A percentile compares a stretch with the other conserved stretches of the same genome.
phyloP scores from a whole-genome alignment of 2,888 invertebrate genomes.

The Standfussiana lucernea region DNA sequence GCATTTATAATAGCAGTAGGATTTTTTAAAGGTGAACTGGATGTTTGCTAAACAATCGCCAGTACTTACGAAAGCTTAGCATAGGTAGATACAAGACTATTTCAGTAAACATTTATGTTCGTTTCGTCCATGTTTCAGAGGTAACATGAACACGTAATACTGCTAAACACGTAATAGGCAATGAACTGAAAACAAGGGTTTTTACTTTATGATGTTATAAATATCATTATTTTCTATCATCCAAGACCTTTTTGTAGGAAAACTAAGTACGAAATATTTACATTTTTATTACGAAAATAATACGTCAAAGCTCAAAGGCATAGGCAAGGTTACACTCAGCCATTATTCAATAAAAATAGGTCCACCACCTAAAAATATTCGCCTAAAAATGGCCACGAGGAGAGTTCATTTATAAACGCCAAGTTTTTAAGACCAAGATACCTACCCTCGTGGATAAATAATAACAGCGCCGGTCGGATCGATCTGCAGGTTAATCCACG shows the following conservation, averaged over 20 bases:
- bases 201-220: slow-evolving; percentile 28
- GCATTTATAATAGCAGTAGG: too few species aligned
- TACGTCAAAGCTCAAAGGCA: slow-evolving; percentile 6
- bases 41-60: too few species aligned
- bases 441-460: background rate
- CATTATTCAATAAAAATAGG: background rate
- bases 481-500: background rate
- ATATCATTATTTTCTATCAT: slow-evolving; percentile 34
- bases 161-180: too few species aligned
- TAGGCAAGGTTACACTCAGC: too few species aligned
- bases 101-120: background rate
- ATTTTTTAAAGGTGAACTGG: too few species aligned
- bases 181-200: slow-evolving; percentile 26
- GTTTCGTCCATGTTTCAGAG: background rate
- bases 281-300: slow-evolving; percentile 22
- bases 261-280: slow-evolving; percentile 19
- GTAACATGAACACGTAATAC: background rate
- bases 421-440: background rate
- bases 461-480: background rate
- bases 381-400: background rate
- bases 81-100: background rate
- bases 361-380: background rate
- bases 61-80: too few species aligned
- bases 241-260: slow-evolving; percentile 12
- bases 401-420: background rate